Conservation (phyloP, 2,797 vertebrate genomes). For the Leuciscus waleckii region DNA sequence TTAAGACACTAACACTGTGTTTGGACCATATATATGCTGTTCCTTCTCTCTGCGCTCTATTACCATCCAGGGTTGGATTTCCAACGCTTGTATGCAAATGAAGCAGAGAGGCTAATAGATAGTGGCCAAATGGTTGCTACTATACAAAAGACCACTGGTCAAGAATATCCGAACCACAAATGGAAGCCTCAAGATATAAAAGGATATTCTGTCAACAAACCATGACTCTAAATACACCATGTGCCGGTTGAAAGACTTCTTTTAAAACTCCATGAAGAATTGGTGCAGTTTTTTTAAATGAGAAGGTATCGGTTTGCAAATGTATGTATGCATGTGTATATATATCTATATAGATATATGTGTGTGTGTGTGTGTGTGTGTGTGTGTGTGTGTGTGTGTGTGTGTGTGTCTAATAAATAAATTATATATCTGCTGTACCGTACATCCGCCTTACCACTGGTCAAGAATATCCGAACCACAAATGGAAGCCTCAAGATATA, state of each 20-base stretch:
- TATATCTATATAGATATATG: accelerated
- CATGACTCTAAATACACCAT: neutral
- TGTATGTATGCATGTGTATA: too few species aligned
- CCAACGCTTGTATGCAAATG: conserved; percentile 47
- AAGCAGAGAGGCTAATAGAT: conserved; percentile 39
- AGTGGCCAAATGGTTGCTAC: conserved; percentile 33
- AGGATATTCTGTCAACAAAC: neutral
- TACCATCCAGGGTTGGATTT: conserved; percentile 24
- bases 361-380: too few species aligned
- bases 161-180: conserved; percentile 14
- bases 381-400: too few species aligned
- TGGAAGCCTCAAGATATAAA: neutral
- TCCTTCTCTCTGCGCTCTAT: conserved; percentile 43
- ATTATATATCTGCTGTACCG: too few species aligned
- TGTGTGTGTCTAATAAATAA: too few species aligned
- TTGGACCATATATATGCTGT: conserved; percentile 42
- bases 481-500: neutral
- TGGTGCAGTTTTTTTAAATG: neutral
- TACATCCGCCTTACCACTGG: too few species aligned
- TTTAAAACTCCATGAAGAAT: neutral
- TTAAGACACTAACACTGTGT: neutral
- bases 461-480: conserved; percentile 9
- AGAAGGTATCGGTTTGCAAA: neutral
- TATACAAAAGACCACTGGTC: conserved; percentile 41
- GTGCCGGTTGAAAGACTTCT: neutral